These are phyloP conservation scores for Pristionchus entomophagus DNA, from an alignment of 2,888 invertebrate species.

Conservation along the genomic window DNA sequence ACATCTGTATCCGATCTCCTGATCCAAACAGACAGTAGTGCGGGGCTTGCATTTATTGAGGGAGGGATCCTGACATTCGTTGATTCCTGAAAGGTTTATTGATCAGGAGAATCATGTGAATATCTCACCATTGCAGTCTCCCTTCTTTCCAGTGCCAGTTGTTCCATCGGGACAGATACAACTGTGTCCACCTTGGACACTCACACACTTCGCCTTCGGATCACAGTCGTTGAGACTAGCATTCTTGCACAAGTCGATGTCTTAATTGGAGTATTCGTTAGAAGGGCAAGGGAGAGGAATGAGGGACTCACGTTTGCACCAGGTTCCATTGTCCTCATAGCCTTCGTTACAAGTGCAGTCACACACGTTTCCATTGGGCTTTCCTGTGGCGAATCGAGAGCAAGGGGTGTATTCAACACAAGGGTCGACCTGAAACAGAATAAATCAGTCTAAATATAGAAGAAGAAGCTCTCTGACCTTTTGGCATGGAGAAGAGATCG, in stretches of 20 bases:
- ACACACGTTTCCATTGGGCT: neutral
- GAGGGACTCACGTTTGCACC: slow-evolving; percentile 42
- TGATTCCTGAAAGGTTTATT: slow-evolving; percentile 41
- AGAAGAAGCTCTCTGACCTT: neutral
- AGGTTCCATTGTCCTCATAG: slow-evolving; percentile 46
- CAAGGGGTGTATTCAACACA: slow-evolving; percentile 27
- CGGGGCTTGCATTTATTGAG: slow-evolving; percentile 39
- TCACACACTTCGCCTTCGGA: slow-evolving; percentile 33
- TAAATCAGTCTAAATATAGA: neutral
- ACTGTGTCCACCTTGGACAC: slow-evolving; percentile 8
- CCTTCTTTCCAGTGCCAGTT: slow-evolving; percentile 40
- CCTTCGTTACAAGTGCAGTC: slow-evolving; percentile 42
- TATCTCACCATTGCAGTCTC: slow-evolving; percentile 41
- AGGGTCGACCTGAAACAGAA: neutral
- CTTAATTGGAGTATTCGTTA: neutral
- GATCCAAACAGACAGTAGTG: slow-evolving; percentile 29
- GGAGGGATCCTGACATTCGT: slow-evolving; percentile 41
- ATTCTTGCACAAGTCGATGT: slow-evolving; percentile 7
- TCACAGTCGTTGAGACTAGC: slow-evolving; percentile 28
- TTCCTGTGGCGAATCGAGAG: slow-evolving; percentile 37
- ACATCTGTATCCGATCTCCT: slow-evolving; percentile 17
- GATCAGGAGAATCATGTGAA: too few relatives aligned
- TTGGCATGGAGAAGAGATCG: slow-evolving; percentile 37
- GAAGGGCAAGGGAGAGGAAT: neutral
- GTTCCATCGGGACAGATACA: slow-evolving; percentile 42